Conservation (phyloP, 64 coral and sea anemone species). For the Stichodactyla helianthus region DNA sequence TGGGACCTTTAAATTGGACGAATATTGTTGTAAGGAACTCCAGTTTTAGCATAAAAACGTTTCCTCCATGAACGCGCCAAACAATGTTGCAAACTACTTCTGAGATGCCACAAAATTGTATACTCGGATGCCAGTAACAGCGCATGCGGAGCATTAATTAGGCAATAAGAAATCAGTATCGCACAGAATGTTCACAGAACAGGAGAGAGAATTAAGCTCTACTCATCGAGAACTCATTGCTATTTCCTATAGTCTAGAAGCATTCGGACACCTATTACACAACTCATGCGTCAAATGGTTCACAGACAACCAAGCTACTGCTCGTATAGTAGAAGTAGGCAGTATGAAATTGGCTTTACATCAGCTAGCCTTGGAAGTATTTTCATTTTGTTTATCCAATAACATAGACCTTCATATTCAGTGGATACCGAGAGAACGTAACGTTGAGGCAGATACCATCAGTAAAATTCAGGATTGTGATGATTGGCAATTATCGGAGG, state of each 20-base stretch:
- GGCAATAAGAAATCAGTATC: background rate
- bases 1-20: constrained; percentile 2
- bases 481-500: background rate
- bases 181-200: constrained; percentile 22
- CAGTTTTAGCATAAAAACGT: background rate
- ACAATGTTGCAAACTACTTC: background rate
- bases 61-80: background rate
- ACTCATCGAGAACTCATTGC: constrained; percentile 54
- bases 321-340: constrained; percentile 12
- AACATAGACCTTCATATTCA: constrained; percentile 23
- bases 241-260: constrained; percentile 48
- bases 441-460: constrained; percentile 23
- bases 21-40: constrained; percentile 12
- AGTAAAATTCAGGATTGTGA: constrained; percentile 37
- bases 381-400: constrained; percentile 20
- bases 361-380: constrained; percentile 14
- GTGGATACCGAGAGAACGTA: constrained; percentile 34
- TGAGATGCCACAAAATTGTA: background rate
- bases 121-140: constrained; percentile 23
- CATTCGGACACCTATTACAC: constrained; percentile 8
- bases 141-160: constrained; percentile 23
- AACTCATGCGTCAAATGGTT: constrained; percentile 21
- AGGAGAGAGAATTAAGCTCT: constrained; percentile 42
- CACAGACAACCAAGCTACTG: constrained; percentile 25
- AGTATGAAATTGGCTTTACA: constrained; percentile 34